Percentiles rank a stretch among this genome's conserved stretches.
Evolutionary conservation across 2,113 vertebrate species (phyloP).

Genomic region (Ploceus nigricollis): DNA sequence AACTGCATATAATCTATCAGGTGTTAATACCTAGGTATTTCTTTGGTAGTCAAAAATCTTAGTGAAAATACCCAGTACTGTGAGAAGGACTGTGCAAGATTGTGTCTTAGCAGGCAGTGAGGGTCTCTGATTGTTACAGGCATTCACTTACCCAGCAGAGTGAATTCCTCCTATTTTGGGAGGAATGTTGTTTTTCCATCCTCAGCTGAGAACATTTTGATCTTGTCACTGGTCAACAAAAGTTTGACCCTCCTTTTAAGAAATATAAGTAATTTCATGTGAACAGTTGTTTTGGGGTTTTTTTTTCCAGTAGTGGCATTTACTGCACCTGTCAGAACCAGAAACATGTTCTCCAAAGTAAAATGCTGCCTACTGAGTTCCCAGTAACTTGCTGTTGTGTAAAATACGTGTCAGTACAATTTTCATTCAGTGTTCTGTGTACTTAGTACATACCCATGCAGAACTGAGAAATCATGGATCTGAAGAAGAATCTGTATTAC

Average conservation of each 20-base stretch:
- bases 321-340: neutral
- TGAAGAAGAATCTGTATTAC: neutral
- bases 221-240: neutral
- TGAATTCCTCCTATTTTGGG: conserved; percentile 12
- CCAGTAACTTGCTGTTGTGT: neutral
- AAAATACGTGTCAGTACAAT: neutral
- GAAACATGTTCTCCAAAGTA: neutral
- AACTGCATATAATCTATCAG: neutral
- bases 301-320: neutral
- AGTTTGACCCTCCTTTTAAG: neutral
- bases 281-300: neutral
- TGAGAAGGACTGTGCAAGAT: neutral
- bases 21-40: neutral
- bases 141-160: neutral
- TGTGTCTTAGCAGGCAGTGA: neutral
- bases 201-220: conserved; percentile 28
- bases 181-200: conserved; percentile 24
- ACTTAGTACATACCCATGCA: neutral
- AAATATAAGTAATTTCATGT: neutral
- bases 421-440: neutral
- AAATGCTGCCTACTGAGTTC: neutral
- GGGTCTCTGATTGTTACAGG: neutral
- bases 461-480: neutral
- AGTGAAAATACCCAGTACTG: neutral
- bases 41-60: neutral